These are phyloP conservation scores for Volucella inflata DNA, from an alignment of 2,888 invertebrate genomes.

Conservation along the genomic window DNA sequence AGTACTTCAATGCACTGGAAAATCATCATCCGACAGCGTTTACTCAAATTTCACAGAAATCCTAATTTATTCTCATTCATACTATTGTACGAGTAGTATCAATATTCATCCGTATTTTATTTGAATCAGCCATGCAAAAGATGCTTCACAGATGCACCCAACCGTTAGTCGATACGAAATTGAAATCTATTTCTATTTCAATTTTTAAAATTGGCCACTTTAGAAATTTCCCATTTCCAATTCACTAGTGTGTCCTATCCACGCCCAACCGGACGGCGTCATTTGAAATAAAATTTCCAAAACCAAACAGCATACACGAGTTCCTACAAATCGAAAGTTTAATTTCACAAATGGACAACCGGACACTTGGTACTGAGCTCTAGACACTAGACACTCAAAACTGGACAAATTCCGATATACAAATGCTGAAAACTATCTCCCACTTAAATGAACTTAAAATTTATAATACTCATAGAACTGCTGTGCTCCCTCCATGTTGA, in stretches of 20 bases:
- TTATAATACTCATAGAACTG: too few species aligned
- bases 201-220: constrained; percentile 50
- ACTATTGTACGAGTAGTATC: too few species aligned
- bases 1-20: too few species aligned
- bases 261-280: constrained; percentile 16
- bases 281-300: constrained; percentile 10
- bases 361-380: background rate
- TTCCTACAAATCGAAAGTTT: constrained; percentile 46
- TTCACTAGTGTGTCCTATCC: background rate
- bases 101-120: too few species aligned
- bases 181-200: constrained; percentile 62
- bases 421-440: constrained; percentile 33
- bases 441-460: constrained; percentile 26
- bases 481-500: background rate
- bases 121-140: background rate
- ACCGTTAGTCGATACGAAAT: constrained; percentile 27
- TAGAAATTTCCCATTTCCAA: constrained; percentile 31
- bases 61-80: too few species aligned
- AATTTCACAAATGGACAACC: constrained; percentile 63
- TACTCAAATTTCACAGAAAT: too few species aligned
- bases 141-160: constrained; percentile 33
- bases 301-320: background rate
- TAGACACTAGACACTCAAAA: too few species aligned
- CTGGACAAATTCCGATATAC: background rate
- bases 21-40: too few species aligned